phyloP scores from a whole-genome alignment of 2,113 vertebrate species.

The Eulacestoma nigropectus region DNA sequence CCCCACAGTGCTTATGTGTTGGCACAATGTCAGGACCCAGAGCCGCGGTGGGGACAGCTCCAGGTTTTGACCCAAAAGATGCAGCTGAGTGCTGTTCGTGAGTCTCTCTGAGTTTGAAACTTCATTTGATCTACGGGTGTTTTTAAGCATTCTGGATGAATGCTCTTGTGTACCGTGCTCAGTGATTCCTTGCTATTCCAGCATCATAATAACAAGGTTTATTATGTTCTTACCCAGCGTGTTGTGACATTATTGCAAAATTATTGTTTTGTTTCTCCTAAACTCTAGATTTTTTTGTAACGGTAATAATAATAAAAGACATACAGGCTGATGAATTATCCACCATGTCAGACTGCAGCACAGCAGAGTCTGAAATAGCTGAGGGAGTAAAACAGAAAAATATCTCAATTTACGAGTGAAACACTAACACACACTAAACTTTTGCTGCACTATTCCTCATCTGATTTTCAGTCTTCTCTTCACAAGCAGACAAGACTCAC shows the following conservation, averaged over 20 bases:
- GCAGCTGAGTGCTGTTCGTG: background rate
- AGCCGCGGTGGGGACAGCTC: background rate
- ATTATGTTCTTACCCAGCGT: background rate
- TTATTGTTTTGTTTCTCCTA: conserved; percentile 50
- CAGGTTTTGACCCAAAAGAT: background rate
- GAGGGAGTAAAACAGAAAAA: background rate
- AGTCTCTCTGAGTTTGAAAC: background rate
- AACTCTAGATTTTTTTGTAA: background rate
- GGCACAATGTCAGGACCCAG: background rate
- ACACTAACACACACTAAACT: background rate
- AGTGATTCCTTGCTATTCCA: background rate
- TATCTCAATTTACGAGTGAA: background rate
- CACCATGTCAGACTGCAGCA: background rate
- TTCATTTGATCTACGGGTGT: background rate
- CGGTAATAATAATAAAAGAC: conserved; percentile 26
- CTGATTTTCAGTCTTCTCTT: background rate
- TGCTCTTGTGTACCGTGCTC: background rate
- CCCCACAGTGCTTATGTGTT: background rate
- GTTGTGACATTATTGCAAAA: conserved; percentile 37
- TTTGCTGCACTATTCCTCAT: background rate
- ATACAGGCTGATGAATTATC: background rate
- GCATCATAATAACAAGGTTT: background rate
- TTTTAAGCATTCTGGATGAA: background rate
- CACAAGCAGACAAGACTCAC: background rate
- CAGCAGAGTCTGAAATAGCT: background rate